A percentile compares a stretch with the other conserved stretches of the same genome.
These are phyloP conservation scores for Blera fallax DNA, from an alignment of 2,888 invertebrate species.

Conservation along the genomic window DNA sequence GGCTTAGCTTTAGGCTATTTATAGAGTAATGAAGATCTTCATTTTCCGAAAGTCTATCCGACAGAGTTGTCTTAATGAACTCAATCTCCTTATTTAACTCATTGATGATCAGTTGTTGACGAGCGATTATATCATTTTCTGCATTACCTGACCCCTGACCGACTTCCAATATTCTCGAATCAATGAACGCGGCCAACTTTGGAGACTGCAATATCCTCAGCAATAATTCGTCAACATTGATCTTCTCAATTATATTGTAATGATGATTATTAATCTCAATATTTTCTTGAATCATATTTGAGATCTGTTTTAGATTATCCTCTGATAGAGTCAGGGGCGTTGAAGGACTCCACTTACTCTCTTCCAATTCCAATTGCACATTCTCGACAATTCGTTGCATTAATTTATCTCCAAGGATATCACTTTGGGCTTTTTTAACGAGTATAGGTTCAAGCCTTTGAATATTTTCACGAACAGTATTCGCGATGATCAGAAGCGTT, in stretches of 20 bases:
- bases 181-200: constrained; percentile 76
- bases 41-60: constrained; percentile 82
- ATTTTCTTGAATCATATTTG: constrained; percentile 76
- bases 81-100: constrained; percentile 83
- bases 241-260: constrained; percentile 76
- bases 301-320: constrained; percentile 80
- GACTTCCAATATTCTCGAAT: constrained; percentile 76
- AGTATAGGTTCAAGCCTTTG: constrained; percentile 73
- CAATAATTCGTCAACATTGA: constrained; percentile 80
- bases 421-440: constrained; percentile 70
- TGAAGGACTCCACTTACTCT: constrained; percentile 66
- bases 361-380: constrained; percentile 75
- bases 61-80: constrained; percentile 83
- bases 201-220: constrained; percentile 79
- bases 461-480: constrained; percentile 78
- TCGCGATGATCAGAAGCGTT: constrained; percentile 77
- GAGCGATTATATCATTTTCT: constrained; percentile 74
- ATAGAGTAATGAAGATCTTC: constrained; percentile 78
- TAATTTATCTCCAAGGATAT: constrained; percentile 76
- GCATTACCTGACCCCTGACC: constrained; percentile 75
- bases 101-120: constrained; percentile 83
- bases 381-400: constrained; percentile 77
- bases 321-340: constrained; percentile 76
- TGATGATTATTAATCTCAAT: constrained; percentile 76
- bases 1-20: constrained; percentile 76